Evolutionary conservation across 2,888 invertebrate genomes (phyloP), one percentile per base, ranked within the genome.

Genomic region (Eumacrocentrus americanus): DNA sequence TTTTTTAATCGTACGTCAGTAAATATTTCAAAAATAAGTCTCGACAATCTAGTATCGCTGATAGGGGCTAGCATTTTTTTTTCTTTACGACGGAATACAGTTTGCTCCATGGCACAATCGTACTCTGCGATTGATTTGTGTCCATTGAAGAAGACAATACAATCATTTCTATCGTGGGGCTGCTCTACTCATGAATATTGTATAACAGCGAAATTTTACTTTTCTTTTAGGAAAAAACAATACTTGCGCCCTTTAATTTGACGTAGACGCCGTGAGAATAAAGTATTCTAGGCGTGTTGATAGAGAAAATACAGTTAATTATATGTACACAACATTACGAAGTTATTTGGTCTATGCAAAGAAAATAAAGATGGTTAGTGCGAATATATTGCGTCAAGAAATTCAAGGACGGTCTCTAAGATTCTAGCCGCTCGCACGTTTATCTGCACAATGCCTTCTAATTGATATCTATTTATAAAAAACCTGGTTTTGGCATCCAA

Each of bases 291-390:
- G 20, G 42, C 20, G n/a, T 18, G 18, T 18, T 42, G 18, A 16
- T 16, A n/a, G 7, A 60, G 54, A 57, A 63, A 61, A 22, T 65
- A 63, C 58, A 61, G 55, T 63, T 55, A 60, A 61, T 55, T 58
- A 55, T 63, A 63, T 55, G 56, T 53, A 47, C 40, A 47, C 51
- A 61, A 60, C 48, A 52, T 60, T n/a, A n/a, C n/a, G 37, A 58
- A 61, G 58, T 65, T 58, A 63, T 65, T 65, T 67, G 65, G 63
- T 62, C 53, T 64, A 60, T 61, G 60, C 50, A 60, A 46, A 29
- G 23, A 42, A 40, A 50, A 48, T 48, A 51, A 58, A 63, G 35
- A 61, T 56, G 2, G 42, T 42, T 42, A 20, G 3, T 18, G 5
- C 20, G n/a, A 42, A 5, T 16, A 7, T 18, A 20, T 42, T 42